Evolutionary conservation across 2,797 vertebrate species (phyloP), one percentile per base, ranked within the genome.

Genomic region (Florisuga fusca): DNA sequence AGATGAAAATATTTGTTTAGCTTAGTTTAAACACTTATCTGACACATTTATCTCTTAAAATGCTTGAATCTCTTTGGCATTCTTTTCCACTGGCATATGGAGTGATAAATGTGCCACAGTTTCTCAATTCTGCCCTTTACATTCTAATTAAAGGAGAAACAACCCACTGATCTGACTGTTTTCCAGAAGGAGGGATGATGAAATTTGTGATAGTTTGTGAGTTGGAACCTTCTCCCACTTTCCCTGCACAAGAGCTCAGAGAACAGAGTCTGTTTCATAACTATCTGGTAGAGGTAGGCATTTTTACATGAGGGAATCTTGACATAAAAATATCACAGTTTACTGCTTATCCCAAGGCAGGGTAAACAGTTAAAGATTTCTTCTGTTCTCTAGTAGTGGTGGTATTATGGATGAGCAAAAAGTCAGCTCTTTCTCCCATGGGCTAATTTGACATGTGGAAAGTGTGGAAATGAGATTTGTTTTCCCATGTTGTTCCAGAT

Each of bases 61-160:
- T 66, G 54, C 75, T 91, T 33, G 21, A 87, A n/a, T 77, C 66
- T 84, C 50, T 80, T 48, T 95, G 93, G 93, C 85, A 77, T 90
- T 80, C 66, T 79, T 50, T 93, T 81, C 13, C 46, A n/a, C 33
- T 86, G 79, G 77, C 95, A 94, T 94, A 95, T 94, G 96, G 90
- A 90, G 86, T 5, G 80, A 82, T 94, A 95, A 94, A 88, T 96
- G 89, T 89, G 94, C 85, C 77, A 94, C 77, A 53, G 80, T 77
- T 92, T 92, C 87, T 96, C 92, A 72, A 74, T 93, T 93, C 89
- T 94, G 90, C 81, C 92, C 93, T 97, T 95, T 90, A 81, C 75
- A 50, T 94, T 92, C 90, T 92, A 95, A 96, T 87, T 95, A 95
- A 96, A 91, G 91, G 87, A 94, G 94, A 87, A 95, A 57, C 80